These are phyloP conservation scores for Microcebus murinus DNA, from an alignment of 2,113 vertebrate species.

Conservation along the genomic window DNA sequence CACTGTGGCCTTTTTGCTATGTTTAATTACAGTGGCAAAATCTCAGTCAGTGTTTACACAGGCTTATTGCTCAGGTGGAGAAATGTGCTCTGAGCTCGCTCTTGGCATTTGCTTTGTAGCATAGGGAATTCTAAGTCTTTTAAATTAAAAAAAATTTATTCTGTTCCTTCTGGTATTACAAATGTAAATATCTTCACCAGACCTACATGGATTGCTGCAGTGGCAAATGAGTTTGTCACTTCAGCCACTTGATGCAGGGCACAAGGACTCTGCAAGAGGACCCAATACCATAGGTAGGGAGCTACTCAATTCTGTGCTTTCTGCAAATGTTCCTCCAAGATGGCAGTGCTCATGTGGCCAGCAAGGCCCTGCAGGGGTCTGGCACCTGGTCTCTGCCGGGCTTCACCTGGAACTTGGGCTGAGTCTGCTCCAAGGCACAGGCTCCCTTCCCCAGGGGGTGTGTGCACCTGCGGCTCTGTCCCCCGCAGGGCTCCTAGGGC, in stretches of 20 bases:
- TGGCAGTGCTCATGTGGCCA: rapidly evolving
- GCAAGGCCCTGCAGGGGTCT: neutral
- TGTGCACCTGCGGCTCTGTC: rapidly evolving
- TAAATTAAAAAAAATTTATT: constrained; percentile 49
- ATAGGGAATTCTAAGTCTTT: neutral
- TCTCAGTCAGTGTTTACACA: constrained; percentile 48
- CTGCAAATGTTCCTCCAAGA: neutral
- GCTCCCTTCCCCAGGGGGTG: neutral
- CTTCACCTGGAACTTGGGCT: neutral
- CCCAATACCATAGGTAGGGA: neutral
- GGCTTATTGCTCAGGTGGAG: constrained; percentile 40
- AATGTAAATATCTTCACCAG: constrained; percentile 22
- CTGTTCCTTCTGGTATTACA: neutral
- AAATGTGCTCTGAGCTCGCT: neutral
- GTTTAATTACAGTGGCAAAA: constrained; percentile 52
- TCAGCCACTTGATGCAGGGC: neutral
- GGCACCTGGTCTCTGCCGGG: neutral
- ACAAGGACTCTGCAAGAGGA: neutral
- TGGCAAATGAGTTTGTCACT: neutral
- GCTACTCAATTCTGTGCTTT: neutral
- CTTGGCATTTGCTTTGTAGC: constrained; percentile 23
- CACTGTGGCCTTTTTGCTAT: constrained; percentile 52
- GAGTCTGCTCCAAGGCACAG: neutral
- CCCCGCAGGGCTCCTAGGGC: neutral
- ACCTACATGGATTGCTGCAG: neutral